A percentile compares a stretch with the other conserved stretches of the same genome.
These are phyloP conservation scores for Amazona vittata DNA, from an alignment of 2,113 vertebrate genomes.

Conservation along the genomic window DNA sequence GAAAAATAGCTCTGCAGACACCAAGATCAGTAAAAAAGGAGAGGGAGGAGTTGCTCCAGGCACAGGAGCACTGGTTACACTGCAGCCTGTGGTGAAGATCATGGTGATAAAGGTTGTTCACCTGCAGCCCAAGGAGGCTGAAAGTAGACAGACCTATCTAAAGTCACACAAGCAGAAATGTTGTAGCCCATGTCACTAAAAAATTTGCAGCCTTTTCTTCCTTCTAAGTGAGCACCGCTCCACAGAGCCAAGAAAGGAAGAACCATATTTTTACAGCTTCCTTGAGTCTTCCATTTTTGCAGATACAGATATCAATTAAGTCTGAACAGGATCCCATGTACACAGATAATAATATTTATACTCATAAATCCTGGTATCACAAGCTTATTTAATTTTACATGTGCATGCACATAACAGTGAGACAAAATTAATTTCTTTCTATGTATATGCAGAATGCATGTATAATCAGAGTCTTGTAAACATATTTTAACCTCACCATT, in stretches of 20 bases:
- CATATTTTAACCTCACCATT: neutral
- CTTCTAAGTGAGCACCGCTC: fast-evolving
- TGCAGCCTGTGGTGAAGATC: fast-evolving
- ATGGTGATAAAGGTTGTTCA: fast-evolving
- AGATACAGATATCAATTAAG: neutral
- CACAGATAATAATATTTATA: neutral
- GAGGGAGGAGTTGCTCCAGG: fast-evolving
- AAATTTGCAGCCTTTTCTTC: neutral
- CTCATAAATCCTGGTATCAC: neutral
- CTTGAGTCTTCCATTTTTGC: neutral
- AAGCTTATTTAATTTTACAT: neutral
- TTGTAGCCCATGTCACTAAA: neutral
- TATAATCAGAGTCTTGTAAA: neutral
- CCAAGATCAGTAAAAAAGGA: neutral
- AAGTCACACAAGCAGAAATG: neutral
- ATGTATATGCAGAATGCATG: neutral
- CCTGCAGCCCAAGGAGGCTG: neutral
- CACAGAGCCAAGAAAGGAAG: neutral
- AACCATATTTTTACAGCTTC: neutral
- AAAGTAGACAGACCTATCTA: fast-evolving
- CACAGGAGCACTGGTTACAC: neutral
- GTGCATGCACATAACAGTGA: neutral
- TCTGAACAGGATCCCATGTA: neutral
- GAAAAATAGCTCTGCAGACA: neutral
- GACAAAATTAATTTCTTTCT: neutral